Base-by-base conservation (phyloP, 2,888 invertebrate species). In the Ichneumoninae sp. region DNA sequence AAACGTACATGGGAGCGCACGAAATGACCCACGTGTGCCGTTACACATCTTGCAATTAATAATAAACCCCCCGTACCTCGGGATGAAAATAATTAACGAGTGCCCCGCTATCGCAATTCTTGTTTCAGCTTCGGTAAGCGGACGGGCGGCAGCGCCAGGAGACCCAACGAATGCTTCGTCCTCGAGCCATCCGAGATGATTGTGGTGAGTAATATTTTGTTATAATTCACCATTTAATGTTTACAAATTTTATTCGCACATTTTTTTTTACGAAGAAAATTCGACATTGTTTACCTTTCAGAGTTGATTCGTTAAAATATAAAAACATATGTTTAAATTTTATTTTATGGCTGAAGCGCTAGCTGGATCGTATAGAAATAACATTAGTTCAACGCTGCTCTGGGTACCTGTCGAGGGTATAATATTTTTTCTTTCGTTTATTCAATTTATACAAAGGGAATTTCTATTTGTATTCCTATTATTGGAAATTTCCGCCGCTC, bases 121-220 rank as follows among this genome's bases (percentile, higher is more conserved):
- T 93, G 89, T 95, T 96, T 79, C 95, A 97, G 97, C 95, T 97
- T 97, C 94, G 97, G 97, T 89, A 97, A 97, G 94, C 95, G 97
- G 91, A 96, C 96, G 90, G 96, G 96, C 86, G 96, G 96, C 92
- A 96, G 96, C 93, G 96, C 96, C 88, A 95, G 97, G 87, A 95
- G 97, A 90, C 96, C 96, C 89, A 97, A 97, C 94, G 97, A 97
- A 94, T 98, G 98, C 94, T 96, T 98, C 94, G 96, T 97, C 86
- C 95, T 97, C 93, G 97, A 98, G 94, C 96, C 97, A 85, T 97
- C 97, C 91, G 97, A 97, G 95, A 97, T 98, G 97, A 97, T 98
- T 93, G 97, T 97, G 94, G 97, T 97, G 94, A 96, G 97, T 96
- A 88, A 70, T 54, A 33, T 81, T 66, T 81, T 16, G 30, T 66